Evolutionary conservation across 2,888 invertebrate genomes (phyloP), one percentile per base, ranked within the genome.

Genomic region (Sphaeridia pumilis): DNA sequence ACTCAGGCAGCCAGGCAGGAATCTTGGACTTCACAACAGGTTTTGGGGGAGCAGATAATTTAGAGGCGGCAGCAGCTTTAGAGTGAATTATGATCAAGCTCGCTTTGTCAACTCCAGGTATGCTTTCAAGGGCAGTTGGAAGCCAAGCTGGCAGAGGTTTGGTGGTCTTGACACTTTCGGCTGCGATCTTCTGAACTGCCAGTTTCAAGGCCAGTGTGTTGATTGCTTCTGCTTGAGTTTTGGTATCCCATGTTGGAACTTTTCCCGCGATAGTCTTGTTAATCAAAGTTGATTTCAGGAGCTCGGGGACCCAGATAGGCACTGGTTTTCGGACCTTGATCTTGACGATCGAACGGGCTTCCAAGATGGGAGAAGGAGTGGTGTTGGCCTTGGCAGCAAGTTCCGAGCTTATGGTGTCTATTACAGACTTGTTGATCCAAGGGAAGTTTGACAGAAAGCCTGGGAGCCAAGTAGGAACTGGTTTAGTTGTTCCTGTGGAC

Each of bases 381-480:
- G 7, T 31, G 10, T 31, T 31, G 14, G 10, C 38, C 17, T 38
- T 38, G 38, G 38, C 12, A 17, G 12, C n/a, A n/a, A n/a, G n/a
- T n/a, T n/a, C n/a, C n/a, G n/a, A n/a, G n/a, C n/a, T n/a, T n/a
- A n/a, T n/a, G n/a, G n/a, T n/a, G 20, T 38, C 38, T 14, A 38
- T 17, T 5, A 38, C 38, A 38, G 38, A 17, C 17, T 38, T 38
- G 38, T 38, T 38, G 38, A 38, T 38, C 38, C 38, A 38, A 12
- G 38, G 38, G 17, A 38, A 38, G 17, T 5, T 7, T 7, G 12
- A 14, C 38, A 38, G 17, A 17, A 38, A 38, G 5, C 17, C 38
- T 5, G 38, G 38, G 4, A 38, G 38, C 38, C 38, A 38, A 17
- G 38, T 14, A 5, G 38, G 38, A 5, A 38, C 38, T n/a, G n/a